Conservation (phyloP, 2,797 vertebrate species). For the Hippocampus kuda region DNA sequence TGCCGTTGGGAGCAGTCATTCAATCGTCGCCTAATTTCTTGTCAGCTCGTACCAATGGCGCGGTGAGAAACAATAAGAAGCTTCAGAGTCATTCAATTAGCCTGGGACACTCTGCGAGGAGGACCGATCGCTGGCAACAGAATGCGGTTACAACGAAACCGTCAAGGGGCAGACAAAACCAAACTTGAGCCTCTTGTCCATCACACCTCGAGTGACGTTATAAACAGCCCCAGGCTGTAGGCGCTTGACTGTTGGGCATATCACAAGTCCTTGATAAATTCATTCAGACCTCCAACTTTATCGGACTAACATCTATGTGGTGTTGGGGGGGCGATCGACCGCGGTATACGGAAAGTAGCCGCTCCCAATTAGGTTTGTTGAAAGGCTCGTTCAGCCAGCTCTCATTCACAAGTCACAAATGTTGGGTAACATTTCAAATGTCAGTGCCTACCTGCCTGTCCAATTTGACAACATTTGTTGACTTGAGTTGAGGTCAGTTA, state of each 20-base stretch:
- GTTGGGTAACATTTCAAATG: neutral
- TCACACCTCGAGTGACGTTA: neutral
- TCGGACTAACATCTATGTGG: neutral
- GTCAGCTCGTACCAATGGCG: constrained; percentile 35
- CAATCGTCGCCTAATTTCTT: constrained; percentile 43
- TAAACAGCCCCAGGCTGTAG: neutral
- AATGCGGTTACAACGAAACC: neutral
- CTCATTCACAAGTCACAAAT: neutral
- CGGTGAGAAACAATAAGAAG: constrained; percentile 18
- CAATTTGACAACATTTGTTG: neutral
- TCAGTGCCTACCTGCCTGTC: neutral
- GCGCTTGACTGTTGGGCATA: neutral
- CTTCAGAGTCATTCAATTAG: constrained; percentile 27
- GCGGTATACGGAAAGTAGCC: neutral
- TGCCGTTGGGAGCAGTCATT: constrained; percentile 27
- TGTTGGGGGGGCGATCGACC: neutral
- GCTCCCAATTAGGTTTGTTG: neutral
- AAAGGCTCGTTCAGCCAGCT: neutral
- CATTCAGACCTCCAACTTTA: neutral
- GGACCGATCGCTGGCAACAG: constrained; percentile 20
- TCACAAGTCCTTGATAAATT: neutral
- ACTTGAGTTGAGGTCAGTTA: neutral
- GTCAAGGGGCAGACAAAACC: neutral
- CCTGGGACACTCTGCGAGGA: constrained; percentile 12
- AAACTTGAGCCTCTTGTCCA: neutral